phyloP scores from a whole-genome alignment of 2,797 vertebrate genomes.

The Clarias pachynema region DNA sequence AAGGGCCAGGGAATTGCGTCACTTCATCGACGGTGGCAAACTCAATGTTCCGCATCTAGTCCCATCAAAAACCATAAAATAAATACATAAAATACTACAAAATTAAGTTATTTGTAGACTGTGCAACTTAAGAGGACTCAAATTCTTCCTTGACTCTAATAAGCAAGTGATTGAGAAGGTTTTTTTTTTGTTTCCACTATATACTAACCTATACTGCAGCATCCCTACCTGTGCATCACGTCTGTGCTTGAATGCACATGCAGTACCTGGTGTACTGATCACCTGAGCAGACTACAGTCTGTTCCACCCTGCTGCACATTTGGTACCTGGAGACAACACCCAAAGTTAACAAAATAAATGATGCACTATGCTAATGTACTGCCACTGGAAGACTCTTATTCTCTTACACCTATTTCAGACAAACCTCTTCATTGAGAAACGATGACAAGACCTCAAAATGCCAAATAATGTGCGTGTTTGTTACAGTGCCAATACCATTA shows the following conservation, averaged over 20 bases:
- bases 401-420: neutral
- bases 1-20: neutral
- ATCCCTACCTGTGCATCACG: slow-evolving; percentile 34
- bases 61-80: neutral
- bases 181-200: neutral
- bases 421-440: neutral
- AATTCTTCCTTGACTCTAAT: neutral
- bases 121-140: neutral
- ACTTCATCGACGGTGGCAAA: neutral
- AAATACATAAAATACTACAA: neutral
- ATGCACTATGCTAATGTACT: neutral
- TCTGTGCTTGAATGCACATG: slow-evolving; percentile 46
- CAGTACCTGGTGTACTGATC: slow-evolving; percentile 57
- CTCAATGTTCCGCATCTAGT: neutral
- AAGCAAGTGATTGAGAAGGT: neutral
- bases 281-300: slow-evolving; percentile 56
- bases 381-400: neutral
- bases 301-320: slow-evolving; percentile 52
- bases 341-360: slow-evolving; percentile 35
- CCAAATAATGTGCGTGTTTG: neutral
- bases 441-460: neutral
- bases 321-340: slow-evolving; percentile 60
- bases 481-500: neutral
- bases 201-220: slow-evolving; percentile 19
- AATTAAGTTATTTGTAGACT: too few species aligned